Evolutionary conservation across 2,888 invertebrate species (phyloP), one percentile per base, ranked within the genome.

Genomic region (Dioctria rufipes): DNA sequence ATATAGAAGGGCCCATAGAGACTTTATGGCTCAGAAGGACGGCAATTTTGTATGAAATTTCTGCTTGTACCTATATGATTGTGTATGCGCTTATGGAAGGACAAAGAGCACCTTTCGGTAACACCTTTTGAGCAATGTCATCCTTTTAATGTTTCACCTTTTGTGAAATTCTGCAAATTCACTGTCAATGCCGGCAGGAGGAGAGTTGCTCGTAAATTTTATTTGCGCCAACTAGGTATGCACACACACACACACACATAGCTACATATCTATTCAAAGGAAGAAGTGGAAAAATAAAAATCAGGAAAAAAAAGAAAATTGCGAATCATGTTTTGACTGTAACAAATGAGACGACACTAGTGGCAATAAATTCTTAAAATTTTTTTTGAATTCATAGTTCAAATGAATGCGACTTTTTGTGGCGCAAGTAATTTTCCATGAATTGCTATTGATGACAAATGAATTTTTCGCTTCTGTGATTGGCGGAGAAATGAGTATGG

Each of bases 311-410:
- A 73, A 40, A 43, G 73, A 73, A 73, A 73, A 73, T 60, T 43
- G 73, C 73, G 73, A 73, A 60, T 73, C 73, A 73, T 73, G 73
- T 73, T 73, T 73, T 73, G 73, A 73, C 73, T 73, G 73, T 73
- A 73, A 73, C 73, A 73, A 73, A 73, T 73, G 73, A 73, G 73
- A 9, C 49, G 9, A 9, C 51, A 71, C 42, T 40, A 42, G 58
- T 42, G 43, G 73, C 60, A 60, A 73, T 73, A 73, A 73, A 73
- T 73, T 73, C 73, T 73, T 73, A 58, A 73, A 42, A 54, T 11
- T 61, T 54, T 71, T 71, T 25, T 39, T 54, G 54, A 39, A n/a
- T 25, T 25, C 25, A 25, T 46, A 58, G 42, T 58, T 60, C 71
- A 71, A 73, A 73, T 60, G 42, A 13, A 73, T 58, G 73, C 51